Evolutionary conservation across 2,113 vertebrate species (phyloP), one percentile per base, ranked within the genome.

Genomic region (Stomatorhinus ivindoensis): DNA sequence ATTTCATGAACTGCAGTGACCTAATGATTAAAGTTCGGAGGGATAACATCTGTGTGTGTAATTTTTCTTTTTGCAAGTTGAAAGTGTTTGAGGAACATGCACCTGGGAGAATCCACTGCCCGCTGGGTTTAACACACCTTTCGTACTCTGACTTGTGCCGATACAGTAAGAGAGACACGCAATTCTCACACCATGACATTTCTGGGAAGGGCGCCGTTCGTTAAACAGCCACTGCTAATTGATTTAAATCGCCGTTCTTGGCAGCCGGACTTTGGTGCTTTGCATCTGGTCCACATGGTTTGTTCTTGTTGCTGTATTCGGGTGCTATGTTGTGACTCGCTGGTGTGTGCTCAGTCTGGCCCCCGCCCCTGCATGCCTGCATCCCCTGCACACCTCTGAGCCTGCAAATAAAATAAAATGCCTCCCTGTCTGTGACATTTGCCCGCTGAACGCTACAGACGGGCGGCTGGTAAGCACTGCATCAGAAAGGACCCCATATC

Each of bases 371-470:
- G 73, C 73, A 39, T 42, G 89, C 87, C 65, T 88, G 89, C 80
- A 44, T 89, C 44, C 13, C n/a, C 35, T 88, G 89, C 86, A 46
- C 53, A 39, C 21, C 15, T 88, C 50, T 65, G 42, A 35, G 69
- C 50, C 55, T 82, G 47, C n/a, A 19, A 46, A 76, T 46, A 31
- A 76, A 89, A 76, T 47, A 4, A 86, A 87, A 76, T 61, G 31
- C n/a, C 80, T 35, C 87, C 61, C 87, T 46, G 84, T 39, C 85
- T 39, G 24, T 86, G 86, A 4, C 44, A 73, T 53, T 73, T 69
- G 69, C 80, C 80, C 85, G 90, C 76, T 44, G 31, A 46, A 44
- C 80, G 85, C 89, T 91, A 89, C 58, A 88, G 53, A 51, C 85
- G 86, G 88, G 87, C 31, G 27, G 89, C 87, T 89, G 90, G 87